phyloP scores from a whole-genome alignment of 1,140 invertebrate genomes.

The Gonioctena quinquepunctata region DNA sequence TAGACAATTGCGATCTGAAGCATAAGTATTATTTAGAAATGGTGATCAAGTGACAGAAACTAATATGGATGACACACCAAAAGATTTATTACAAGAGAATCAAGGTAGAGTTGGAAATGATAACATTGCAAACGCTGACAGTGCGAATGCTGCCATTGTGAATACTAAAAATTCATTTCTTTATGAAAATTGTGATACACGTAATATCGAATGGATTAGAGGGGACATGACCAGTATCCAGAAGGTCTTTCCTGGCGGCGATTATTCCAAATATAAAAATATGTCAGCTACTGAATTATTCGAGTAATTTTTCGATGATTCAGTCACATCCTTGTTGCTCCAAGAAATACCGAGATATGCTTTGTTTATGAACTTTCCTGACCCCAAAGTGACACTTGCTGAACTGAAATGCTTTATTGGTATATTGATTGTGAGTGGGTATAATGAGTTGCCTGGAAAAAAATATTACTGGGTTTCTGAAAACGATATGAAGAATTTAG shows the following conservation, averaged over 20 bases:
- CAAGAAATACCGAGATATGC: not conserved
- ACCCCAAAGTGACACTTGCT: not conserved
- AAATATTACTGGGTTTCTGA: slow-evolving; percentile 46
- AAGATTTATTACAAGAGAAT: not conserved
- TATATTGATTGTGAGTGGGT: slow-evolving; percentile 31
- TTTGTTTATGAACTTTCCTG: not conserved
- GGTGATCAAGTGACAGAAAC: not conserved
- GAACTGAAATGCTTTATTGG: not conserved
- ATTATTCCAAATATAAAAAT: not conserved
- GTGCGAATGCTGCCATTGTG: not conserved
- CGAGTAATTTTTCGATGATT: not conserved
- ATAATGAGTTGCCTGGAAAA: slow-evolving; percentile 46
- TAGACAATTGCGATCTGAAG: not conserved
- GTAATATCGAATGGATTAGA: not conserved
- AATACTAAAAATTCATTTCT: not conserved
- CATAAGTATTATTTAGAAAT: not conserved
- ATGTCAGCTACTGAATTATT: not conserved
- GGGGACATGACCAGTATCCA: not conserved
- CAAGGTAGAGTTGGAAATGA: not conserved
- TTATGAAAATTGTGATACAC: not conserved
- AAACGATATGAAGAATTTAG: slow-evolving; percentile 44
- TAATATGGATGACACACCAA: not conserved
- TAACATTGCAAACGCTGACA: not conserved
- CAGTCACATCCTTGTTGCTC: not conserved
- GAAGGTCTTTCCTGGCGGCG: not conserved